Conservation (phyloP, 1,140 invertebrate species). For the Drosophila auraria region DNA sequence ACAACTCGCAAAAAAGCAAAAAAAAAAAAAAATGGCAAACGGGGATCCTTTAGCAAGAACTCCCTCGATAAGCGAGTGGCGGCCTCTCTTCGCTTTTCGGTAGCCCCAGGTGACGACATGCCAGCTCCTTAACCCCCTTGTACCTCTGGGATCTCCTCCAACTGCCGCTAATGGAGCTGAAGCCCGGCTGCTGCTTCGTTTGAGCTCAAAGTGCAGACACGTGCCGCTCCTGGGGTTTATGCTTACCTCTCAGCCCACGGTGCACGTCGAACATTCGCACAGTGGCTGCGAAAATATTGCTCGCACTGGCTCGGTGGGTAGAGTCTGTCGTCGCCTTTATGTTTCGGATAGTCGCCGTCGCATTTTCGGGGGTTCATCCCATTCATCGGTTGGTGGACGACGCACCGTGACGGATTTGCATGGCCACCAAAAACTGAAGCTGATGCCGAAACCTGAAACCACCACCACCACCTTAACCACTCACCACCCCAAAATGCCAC, state of each 20-base stretch:
- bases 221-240: constrained; percentile 52
- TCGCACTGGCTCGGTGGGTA: neutral
- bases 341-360: neutral
- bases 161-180: constrained; percentile 52
- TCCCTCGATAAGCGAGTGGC: constrained; percentile 11
- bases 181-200: constrained; percentile 58
- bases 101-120: constrained; percentile 54
- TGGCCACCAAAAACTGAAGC: constrained; percentile 39
- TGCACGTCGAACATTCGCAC: constrained; percentile 40
- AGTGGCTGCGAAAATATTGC: constrained; percentile 65
- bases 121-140: neutral
- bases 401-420: constrained; percentile 76
- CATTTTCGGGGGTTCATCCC: constrained; percentile 61
- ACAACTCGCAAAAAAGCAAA: constrained; percentile 14
- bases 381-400: constrained; percentile 18
- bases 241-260: constrained; percentile 15
- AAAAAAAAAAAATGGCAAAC: constrained; percentile 26
- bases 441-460: constrained; percentile 26
- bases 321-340: constrained; percentile 53
- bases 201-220: constrained; percentile 79
- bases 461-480: constrained; percentile 41
- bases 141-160: neutral
- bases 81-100: constrained; percentile 20
- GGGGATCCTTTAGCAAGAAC: constrained; percentile 35
- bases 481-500: constrained; percentile 32